Evolutionary conservation across 2,113 vertebrate species (phyloP).

Genomic region (Ochotona princeps): DNA sequence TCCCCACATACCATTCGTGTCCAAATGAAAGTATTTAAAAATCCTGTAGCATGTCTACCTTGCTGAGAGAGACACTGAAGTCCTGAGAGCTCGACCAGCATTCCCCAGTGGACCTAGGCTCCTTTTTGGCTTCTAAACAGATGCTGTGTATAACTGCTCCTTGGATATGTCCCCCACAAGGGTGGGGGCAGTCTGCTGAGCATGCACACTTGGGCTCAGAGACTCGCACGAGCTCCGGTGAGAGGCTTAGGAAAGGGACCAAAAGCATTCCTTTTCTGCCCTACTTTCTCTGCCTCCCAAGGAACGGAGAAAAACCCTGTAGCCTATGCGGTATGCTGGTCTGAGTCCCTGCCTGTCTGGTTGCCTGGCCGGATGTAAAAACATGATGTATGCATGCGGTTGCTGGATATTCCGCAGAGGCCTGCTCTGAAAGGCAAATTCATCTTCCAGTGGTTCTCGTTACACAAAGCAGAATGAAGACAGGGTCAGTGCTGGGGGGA

Average conservation of each 20-base stretch:
- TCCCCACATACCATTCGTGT: neutral
- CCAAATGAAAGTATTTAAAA: neutral
- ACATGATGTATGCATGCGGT: conserved; percentile 13
- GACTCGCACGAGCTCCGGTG: neutral
- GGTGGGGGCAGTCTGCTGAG: neutral
- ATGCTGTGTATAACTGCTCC: neutral
- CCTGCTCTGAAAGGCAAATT: conserved; percentile 45
- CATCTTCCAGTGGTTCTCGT: conserved; percentile 24
- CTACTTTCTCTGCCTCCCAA: conserved; percentile 41
- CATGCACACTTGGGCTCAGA: neutral
- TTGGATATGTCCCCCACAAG: neutral
- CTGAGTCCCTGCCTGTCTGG: neutral
- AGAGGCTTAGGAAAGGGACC: neutral
- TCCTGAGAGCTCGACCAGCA: neutral
- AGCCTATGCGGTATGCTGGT: neutral
- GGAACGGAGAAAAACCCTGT: neutral
- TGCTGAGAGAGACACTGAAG: neutral
- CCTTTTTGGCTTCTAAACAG: neutral
- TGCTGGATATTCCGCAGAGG: neutral
- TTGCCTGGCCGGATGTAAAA: conserved; percentile 36
- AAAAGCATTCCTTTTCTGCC: neutral
- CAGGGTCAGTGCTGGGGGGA: neutral
- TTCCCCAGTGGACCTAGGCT: neutral
- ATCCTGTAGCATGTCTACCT: neutral
- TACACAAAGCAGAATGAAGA: neutral